These are phyloP conservation scores for Apamea sordens DNA, from an alignment of 2,888 invertebrate genomes.

Conservation along the genomic window DNA sequence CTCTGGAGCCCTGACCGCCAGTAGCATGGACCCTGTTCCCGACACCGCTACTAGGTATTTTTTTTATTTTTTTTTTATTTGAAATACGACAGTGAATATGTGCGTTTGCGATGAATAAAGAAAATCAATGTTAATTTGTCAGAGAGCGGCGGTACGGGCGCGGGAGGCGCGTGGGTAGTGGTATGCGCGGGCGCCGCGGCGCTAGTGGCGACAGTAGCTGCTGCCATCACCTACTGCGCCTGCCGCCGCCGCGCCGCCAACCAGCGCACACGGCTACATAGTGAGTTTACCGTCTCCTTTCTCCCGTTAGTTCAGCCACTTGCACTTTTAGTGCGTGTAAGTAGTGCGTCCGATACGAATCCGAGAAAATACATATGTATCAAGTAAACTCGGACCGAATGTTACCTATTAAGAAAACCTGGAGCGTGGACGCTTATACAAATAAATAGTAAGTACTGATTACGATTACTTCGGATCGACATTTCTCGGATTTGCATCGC, in stretches of 20 bases:
- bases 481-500: background rate
- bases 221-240: constrained; percentile 93
- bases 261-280: constrained; percentile 86
- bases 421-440: background rate
- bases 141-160: constrained; percentile 89
- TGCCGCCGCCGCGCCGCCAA: constrained; percentile 92
- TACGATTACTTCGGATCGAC: background rate
- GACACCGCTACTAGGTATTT: constrained; percentile 3
- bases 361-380: background rate
- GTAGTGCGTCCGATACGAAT: background rate
- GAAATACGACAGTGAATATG: background rate
- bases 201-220: constrained; percentile 92
- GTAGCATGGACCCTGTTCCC: background rate
- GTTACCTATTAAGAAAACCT: background rate
- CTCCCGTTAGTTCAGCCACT: background rate
- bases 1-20: background rate
- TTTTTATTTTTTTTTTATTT: background rate
- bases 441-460: background rate
- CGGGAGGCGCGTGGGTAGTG: constrained; percentile 94
- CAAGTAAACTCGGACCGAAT: too few species aligned
- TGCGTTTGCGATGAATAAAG: background rate
- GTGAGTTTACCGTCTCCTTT: constrained; percentile 72
- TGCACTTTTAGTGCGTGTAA: background rate
- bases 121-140: constrained; percentile 41
- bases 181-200: constrained; percentile 93